These are phyloP conservation scores for Chrysaora quinquecirrha DNA, from an alignment of 30 jellyfish, hydroid and myxozoan species.

Conservation along the genomic window DNA sequence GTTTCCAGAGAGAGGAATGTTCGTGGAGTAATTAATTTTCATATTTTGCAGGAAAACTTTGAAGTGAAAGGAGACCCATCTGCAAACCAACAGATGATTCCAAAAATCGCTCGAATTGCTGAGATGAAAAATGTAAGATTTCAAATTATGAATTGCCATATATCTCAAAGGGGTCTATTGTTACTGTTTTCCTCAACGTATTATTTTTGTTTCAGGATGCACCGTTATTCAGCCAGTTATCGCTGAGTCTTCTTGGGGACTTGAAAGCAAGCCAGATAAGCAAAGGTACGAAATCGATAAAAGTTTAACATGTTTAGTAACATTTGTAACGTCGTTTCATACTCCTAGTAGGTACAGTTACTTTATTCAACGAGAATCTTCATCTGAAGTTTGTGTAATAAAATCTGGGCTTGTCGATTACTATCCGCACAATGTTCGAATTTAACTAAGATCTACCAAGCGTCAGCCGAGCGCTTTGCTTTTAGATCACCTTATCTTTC, in stretches of 20 bases:
- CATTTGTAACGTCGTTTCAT: too few relatives aligned
- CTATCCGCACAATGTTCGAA: too few relatives aligned
- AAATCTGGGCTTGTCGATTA: too few relatives aligned
- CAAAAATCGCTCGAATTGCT: constrained; percentile 48
- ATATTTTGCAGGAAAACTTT: constrained; percentile 28
- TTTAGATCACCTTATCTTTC: too few relatives aligned
- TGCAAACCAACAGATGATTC: constrained; percentile 56
- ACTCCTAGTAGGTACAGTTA: too few relatives aligned
- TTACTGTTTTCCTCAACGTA: too few relatives aligned
- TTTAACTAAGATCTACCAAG: too few relatives aligned
- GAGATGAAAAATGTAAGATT: constrained; percentile 45
- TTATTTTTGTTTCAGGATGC: constrained; percentile 60
- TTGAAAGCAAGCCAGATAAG: constrained; percentile 50
- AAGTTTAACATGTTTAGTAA: too few relatives aligned
- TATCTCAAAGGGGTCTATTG: neutral
- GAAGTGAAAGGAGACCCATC: constrained; percentile 74
- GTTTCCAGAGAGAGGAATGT: too few relatives aligned
- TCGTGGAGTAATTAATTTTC: too few relatives aligned
- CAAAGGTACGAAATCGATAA: constrained; percentile 67
- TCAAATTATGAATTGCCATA: neutral
- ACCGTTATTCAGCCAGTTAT: constrained; percentile 40
- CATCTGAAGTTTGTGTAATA: neutral
- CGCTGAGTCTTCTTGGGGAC: constrained; percentile 50
- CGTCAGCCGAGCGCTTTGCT: too few relatives aligned
- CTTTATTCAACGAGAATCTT: neutral